Evolutionary conservation across 2,797 vertebrate genomes (phyloP).

Genomic region (Sebastes hubbsi): DNA sequence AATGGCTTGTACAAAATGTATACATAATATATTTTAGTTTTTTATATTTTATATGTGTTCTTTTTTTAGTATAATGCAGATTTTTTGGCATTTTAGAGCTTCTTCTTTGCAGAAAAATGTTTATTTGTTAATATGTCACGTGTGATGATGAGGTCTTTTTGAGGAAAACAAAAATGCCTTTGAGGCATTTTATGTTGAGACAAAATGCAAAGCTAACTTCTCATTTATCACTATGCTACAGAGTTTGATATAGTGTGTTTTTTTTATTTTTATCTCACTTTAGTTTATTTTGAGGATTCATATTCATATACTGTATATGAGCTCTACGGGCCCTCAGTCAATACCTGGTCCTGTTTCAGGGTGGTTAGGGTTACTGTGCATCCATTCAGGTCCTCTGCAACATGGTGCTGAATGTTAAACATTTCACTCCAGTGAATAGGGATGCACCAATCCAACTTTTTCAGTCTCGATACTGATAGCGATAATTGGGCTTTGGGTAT

Average conservation of each 20-base stretch:
- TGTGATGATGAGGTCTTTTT: neutral
- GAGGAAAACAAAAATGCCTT: neutral
- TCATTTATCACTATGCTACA: neutral
- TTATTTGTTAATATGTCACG: neutral
- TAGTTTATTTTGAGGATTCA: neutral
- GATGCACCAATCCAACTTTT: no score
- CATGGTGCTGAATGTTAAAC: conserved; percentile 59
- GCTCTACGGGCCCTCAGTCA: neutral
- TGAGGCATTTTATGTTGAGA: neutral
- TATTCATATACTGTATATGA: neutral
- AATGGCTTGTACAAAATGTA: neutral
- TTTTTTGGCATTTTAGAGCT: neutral
- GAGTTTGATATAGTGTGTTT: neutral
- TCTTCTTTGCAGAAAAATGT: neutral
- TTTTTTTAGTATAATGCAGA: neutral
- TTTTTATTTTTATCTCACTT: neutral
- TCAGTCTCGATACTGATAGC: no score
- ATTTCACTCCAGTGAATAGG: conserved; percentile 3
- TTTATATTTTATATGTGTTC: no score
- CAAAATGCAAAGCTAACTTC: neutral
- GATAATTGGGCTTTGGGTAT: no score
- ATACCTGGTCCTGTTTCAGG: neutral
- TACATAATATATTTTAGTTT: neutral
- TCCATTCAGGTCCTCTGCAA: conserved; percentile 17
- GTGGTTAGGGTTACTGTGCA: conserved; percentile 3